phyloP scores from a whole-genome alignment of 2,113 vertebrate species.

The Corvus hawaiiensis region DNA sequence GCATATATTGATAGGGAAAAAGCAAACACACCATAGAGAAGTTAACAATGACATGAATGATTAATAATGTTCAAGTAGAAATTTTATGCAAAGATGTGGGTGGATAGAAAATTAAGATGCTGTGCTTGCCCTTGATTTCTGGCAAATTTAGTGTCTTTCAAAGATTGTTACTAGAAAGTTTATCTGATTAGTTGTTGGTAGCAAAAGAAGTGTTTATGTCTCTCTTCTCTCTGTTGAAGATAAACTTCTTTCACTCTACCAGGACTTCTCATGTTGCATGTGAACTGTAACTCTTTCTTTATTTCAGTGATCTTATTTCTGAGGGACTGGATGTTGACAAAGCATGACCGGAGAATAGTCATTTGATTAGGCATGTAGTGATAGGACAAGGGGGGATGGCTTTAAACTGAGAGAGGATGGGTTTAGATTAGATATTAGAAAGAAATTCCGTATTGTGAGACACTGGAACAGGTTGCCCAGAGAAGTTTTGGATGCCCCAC shows the following conservation, averaged over 20 bases:
- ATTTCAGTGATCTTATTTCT: neutral
- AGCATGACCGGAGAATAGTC: neutral
- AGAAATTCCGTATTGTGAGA: neutral
- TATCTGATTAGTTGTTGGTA: neutral
- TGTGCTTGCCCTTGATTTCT: neutral
- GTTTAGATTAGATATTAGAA: neutral
- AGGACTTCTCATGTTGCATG: neutral
- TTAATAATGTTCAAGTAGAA: neutral
- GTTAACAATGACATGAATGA: neutral
- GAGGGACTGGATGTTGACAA: neutral
- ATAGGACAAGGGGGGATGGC: too few relatives aligned
- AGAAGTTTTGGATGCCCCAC: neutral
- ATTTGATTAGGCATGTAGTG: neutral
- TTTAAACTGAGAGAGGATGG: neutral
- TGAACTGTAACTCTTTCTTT: neutral
- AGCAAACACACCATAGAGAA: neutral
- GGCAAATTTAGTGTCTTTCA: neutral
- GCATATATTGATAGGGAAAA: neutral
- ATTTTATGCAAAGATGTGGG: neutral
- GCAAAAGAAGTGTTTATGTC: neutral
- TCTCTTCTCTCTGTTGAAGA: neutral
- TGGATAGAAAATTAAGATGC: neutral
- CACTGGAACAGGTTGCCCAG: neutral
- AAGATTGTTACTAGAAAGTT: neutral
- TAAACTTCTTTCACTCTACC: neutral